Base-by-base conservation (phyloP, 92 coral and sea anemone genomes). In the Bergia sp. region DNA sequence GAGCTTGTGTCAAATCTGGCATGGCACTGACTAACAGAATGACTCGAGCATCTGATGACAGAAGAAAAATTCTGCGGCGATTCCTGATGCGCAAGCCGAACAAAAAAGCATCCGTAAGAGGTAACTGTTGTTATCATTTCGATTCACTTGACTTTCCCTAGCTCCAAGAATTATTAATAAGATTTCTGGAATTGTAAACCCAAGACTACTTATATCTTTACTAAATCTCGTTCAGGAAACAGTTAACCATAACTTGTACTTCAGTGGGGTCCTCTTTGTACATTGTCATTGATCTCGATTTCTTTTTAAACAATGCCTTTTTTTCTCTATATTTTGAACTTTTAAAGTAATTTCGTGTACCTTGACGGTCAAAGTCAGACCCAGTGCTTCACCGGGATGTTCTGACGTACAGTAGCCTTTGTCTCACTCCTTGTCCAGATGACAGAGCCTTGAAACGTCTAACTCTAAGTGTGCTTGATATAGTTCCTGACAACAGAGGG, bases 1-100 rank as follows among this genome's bases (percentile, higher is more conserved):
- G 79, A 82, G 50, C 58, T 64, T 6, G 39, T 7, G 16, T 41
- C 11, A 76, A 76, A 91, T 88, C 81, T 88, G 91, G 86, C 53
- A 93, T 95, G 96, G 96, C 96, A 67, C 81, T 94, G 55, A 82
- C 95, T 69, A 93, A 94, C 82, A 88, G 92, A 77, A 89, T 92
- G 76, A 80, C 82, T 75, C 90, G 94, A 64, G 82, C 92, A 15
- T 77, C 86, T 37, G 92, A 92, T 47, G 92, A 93, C 92, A 90
- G 96, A 87, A 94, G 95, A 79, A 95, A 91, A 91, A 93, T 91
- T 86, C 95, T 95, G 55, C 96, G 96, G 75, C 95, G 96, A 61
- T 93, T 95, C 91, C 89, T 95, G 66, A 94, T 91, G 85, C 95
- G 96, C 88, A 93, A 94, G 92, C 94, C 90, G 91, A 93, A 92